Evolutionary conservation across 1,140 invertebrate genomes (phyloP), one percentile per base, ranked within the genome.

Genomic region (Chlorops oryzae): DNA sequence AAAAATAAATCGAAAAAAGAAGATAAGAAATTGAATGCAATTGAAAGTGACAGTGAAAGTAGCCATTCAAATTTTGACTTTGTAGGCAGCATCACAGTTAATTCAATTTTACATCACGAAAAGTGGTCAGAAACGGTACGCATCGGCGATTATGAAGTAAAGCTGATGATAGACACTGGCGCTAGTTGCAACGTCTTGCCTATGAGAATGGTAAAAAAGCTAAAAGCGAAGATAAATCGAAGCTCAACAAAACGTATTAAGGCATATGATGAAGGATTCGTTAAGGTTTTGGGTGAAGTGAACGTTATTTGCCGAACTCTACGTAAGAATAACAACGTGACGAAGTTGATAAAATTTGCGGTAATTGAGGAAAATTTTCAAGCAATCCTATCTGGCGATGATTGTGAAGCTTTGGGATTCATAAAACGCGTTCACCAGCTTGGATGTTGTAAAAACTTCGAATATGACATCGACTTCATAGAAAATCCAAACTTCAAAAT

Each of bases 381-480:
- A 41, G 39, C 39, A 41, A 21, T 41, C 9, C 39, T 41, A n/a
- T 21, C 12, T 12, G 13, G 39, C 23, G 23, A 17, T 41, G 39
- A 41, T n/a, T n/a, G n/a, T 32, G 27, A 41, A 41, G 13, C n/a
- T 41, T 41, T 17, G 18, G 13, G 13, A 20, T 41, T 41, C 9
- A 41, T 41, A 23, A 18, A 47, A 58, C 28, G 4, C 57, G 20
- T 59, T 48, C 32, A 20, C 32, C 10, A 51, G 48, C 20, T 59
- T 5, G 56, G 58, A 9, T 56, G 53, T 35, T 42, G 56, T 4
- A 49, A 50, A 22, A 32, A 47, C 12, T 45, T 22, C 32, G 22
- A 55, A 43, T 58, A 61, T 51, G 41, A 59, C 17, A 63, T 70
- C 34, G n/a, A n/a, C n/a, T n/a, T n/a, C n/a, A n/a, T n/a, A n/a